Evolutionary conservation across 2,797 vertebrate species (phyloP), one percentile per base, ranked within the genome.

Genomic region (Graptemys geographica): DNA sequence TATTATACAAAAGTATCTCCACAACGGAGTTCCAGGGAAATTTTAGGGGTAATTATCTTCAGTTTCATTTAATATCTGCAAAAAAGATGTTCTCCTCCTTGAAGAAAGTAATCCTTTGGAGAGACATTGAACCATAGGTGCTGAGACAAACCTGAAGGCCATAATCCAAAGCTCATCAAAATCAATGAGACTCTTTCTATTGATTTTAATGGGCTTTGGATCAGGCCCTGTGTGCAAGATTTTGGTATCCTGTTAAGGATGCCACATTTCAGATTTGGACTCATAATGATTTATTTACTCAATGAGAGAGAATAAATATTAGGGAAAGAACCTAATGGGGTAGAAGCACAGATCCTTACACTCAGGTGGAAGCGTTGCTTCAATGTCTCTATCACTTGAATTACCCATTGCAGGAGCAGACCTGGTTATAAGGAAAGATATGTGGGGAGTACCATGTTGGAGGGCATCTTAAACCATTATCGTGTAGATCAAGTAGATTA

Each of bases 381-480:
- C 87, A 49, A 55, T 8, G 15, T 56, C 83, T 52, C 76, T 81
- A 72, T 41, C 47, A 62, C 33, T 92, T 79, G 52, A 59, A 87
- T 49, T 13, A 79, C 51, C 31, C 49, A 90, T 76, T 27, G 72
- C 23, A 31, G 27, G 25, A 82, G 33, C 89, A 91, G n/a, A 79
- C 1, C 1, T 49, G 81, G 82, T 28, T 78, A 78, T 78, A 78
- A 78, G 41, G 28, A 78, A 28, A 49, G 7, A 28, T 33, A 18
- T 37, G 52, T 8, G 8, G 55, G 89, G 87, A 83, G 62, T 5
- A 10, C 23, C 52, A 10, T 11, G 44, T 19, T 86, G 23, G 25
- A 89, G 69, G 84, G 47, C 49, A 92, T 91, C 86, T 86, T 72
- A 95, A 83, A 69, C 16, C 86, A 89, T 95, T 95, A 90, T 93